Conservation (phyloP, 2,113 vertebrate species). For the Trinectes maculatus region DNA sequence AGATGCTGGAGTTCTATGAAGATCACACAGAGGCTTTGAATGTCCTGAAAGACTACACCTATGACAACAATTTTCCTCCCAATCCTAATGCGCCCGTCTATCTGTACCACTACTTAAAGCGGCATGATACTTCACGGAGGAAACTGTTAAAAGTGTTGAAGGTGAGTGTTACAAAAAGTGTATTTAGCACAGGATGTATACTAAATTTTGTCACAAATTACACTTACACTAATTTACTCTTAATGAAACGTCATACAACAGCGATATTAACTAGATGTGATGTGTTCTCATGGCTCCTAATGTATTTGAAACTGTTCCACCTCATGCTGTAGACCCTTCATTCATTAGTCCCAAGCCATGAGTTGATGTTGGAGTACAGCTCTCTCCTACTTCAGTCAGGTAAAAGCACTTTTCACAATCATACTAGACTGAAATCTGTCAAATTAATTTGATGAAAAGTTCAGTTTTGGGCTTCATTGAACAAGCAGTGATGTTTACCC, state of each 20-base stretch:
- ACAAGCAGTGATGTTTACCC: too few species aligned
- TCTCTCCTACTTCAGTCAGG: conserved; percentile 86
- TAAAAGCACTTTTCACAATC: too few species aligned
- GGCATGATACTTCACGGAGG: conserved; percentile 71
- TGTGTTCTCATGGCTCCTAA: neutral
- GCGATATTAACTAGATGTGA: neutral
- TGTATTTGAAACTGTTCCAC: conserved; percentile 6
- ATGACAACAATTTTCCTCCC: conserved; percentile 85
- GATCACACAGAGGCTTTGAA: conserved; percentile 79
- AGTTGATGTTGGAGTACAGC: conserved; percentile 91
- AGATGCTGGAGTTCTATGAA: conserved; percentile 92
- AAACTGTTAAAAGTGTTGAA: conserved; percentile 83
- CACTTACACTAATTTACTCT: neutral
- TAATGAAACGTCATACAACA: neutral
- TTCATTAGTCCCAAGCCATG: conserved; percentile 88
- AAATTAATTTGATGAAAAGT: too few species aligned
- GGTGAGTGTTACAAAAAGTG: conserved; percentile 70
- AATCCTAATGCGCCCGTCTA: conserved; percentile 95
- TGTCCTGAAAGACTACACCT: conserved; percentile 88
- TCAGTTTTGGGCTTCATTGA: too few species aligned
- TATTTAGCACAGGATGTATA: neutral
- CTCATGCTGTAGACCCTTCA: conserved; percentile 82
- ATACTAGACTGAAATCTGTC: too few species aligned
- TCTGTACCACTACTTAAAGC: conserved; percentile 88
- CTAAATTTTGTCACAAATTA: neutral